phyloP scores from a whole-genome alignment of 2,888 invertebrate genomes.

The Chesias legatella region DNA sequence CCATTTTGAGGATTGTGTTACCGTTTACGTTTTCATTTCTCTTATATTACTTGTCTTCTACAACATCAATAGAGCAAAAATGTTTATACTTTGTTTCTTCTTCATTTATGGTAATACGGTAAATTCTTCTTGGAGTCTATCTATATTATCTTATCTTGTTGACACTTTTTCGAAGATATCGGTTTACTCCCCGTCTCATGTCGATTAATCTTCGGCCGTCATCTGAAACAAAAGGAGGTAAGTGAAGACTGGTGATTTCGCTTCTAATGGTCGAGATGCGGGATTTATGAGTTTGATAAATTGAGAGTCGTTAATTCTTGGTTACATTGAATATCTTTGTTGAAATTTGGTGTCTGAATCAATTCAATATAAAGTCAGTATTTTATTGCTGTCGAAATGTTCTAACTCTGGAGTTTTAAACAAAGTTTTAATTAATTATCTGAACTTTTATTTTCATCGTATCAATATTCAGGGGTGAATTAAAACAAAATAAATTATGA shows the following conservation, averaged over 20 bases:
- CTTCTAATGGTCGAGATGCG: background rate
- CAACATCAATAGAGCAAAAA: too few relatives aligned
- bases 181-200: background rate
- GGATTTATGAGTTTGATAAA: background rate
- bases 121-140: too few relatives aligned
- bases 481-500: too few relatives aligned
- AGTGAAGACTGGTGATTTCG: background rate
- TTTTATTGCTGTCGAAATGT: too few relatives aligned
- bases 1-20: conserved; percentile 8
- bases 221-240: conserved; percentile 10
- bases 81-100: background rate
- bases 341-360: too few relatives aligned
- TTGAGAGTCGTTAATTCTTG: conserved; percentile 4
- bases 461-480: too few relatives aligned
- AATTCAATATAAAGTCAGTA: too few relatives aligned
- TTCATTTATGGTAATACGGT: background rate
- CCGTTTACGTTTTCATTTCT: too few relatives aligned
- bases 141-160: background rate
- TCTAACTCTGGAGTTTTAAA: too few relatives aligned
- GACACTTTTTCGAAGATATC: background rate
- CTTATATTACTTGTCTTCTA: too few relatives aligned
- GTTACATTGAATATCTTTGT: background rate
- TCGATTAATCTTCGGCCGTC: background rate
- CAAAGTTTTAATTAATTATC: too few relatives aligned
- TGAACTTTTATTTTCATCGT: too few relatives aligned